Base-by-base conservation (phyloP, 1,140 invertebrate genomes). In the Habropoda laboriosa region DNA sequence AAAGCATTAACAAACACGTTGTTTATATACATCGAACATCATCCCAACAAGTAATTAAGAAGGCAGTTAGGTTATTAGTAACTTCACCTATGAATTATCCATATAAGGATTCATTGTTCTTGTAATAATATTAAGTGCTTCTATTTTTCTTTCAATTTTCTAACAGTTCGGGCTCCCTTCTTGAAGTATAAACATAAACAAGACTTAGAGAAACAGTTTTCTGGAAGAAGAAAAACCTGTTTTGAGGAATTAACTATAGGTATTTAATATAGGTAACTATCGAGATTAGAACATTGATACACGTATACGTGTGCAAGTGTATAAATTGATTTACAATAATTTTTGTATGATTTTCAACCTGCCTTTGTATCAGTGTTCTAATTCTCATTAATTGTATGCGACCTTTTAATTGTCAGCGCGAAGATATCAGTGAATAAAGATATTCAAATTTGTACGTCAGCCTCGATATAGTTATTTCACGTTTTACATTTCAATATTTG, bases 361-460 rank as follows among this genome's bases (percentile, higher is more conserved):
- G 4, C n/a, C n/a, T 38, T 13, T 30, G 35, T 75, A 32, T 32
- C 60, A 38, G 12, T 66, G 32, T 66, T 42, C 13, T n/a, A 4
- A 38, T 75, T 13, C n/a, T 0, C 35, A 27, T 66, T 61, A 66
- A 75, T 30, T 75, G 60, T 75, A 75, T 64, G 58, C 72, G 72
- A 75, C 21, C 38, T 66, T 75, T 75, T 55, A 66, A 66, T 75
- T 66, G 60, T 75, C 72, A 75, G 27, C 72, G 72, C 35, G 60
- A 66, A 75, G 72, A 53, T 66, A 66, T 64, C 60, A 66, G 49
- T 75, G 79, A 86, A 86, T 86, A 86, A 86, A 86, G 75, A 71
- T 78, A 86, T 86, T 86, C 84, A 82, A 49, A 86, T 86, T 86
- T 86, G 83, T 86, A 86, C 73, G 75, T 47, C 72, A 60, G 16